Evolutionary conservation across 1,140 invertebrate species (phyloP).

Genomic region (Cepaea nemoralis): DNA sequence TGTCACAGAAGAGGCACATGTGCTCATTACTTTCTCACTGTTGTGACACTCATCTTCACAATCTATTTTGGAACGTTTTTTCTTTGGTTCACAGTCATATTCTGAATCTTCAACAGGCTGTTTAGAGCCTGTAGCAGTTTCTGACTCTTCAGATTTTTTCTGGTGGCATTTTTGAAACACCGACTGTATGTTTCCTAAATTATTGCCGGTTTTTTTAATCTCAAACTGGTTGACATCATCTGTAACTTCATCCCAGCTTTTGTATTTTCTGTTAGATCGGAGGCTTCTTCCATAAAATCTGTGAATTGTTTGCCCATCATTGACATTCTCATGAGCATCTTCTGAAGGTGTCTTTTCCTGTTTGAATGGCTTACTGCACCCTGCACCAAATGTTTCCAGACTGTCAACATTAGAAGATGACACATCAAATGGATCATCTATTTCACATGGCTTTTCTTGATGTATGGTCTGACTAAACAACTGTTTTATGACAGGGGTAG

Average conservation of each 20-base stretch:
- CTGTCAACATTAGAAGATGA: not conserved
- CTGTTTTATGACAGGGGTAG: not conserved
- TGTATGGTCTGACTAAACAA: not conserved
- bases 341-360: not conserved
- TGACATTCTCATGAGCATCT: too few species aligned
- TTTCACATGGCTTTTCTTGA: not conserved
- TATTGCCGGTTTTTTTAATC: not conserved
- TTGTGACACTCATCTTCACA: not conserved
- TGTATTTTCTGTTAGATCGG: not conserved
- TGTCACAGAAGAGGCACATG: not conserved
- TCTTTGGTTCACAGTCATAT: not conserved
- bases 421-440: slow-evolving; percentile 26
- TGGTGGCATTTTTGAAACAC: not conserved
- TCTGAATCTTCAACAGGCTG: not conserved
- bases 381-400: slow-evolving; percentile 27
- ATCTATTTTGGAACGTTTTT: not conserved
- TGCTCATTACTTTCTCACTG: too few species aligned
- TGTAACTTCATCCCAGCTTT: not conserved
- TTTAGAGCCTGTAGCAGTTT: not conserved
- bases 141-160: not conserved
- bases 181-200: not conserved
- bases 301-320: not conserved
- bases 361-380: not conserved
- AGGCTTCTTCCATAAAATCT: not conserved
- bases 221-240: not conserved